phyloP scores from a whole-genome alignment of 2,888 invertebrate genomes.

The Chrysolina americana region DNA sequence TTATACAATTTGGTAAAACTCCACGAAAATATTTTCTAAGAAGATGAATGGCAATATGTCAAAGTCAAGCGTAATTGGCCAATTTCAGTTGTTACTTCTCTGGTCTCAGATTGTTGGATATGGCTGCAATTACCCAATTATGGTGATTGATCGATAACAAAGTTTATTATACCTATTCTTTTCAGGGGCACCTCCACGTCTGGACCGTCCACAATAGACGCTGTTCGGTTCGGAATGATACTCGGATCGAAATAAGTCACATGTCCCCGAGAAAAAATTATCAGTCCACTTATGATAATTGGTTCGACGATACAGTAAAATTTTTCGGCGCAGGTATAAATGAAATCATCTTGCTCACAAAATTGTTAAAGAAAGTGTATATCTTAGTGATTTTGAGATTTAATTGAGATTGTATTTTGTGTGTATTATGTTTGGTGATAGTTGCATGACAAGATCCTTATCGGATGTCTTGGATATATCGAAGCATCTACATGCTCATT shows the following conservation, averaged over 20 bases:
- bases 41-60: slow-evolving; percentile 45
- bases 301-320: too few species aligned
- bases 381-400: too few species aligned
- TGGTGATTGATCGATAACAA: slow-evolving; percentile 41
- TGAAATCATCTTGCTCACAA: too few species aligned
- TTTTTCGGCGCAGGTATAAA: too few species aligned
- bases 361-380: too few species aligned
- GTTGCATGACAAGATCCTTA: too few species aligned
- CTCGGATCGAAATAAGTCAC: not conserved
- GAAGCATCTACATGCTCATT: too few species aligned
- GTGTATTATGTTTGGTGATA: too few species aligned
- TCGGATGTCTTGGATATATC: too few species aligned
- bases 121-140: slow-evolving; percentile 46
- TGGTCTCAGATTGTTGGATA: slow-evolving; percentile 36
- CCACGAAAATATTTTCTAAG: slow-evolving; percentile 36
- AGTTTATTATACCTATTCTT: slow-evolving; percentile 31
- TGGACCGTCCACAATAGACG: not conserved
- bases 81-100: slow-evolving; percentile 44
- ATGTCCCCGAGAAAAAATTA: not conserved
- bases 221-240: not conserved
- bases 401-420: too few species aligned
- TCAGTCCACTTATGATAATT: too few species aligned
- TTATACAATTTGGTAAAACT: slow-evolving; percentile 20
- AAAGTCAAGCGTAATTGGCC: slow-evolving; percentile 44
- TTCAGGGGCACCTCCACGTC: slow-evolving; percentile 26